A percentile compares a stretch with the other conserved stretches of the same genome.
Conservation (phyloP, 1,140 invertebrate species). For the Cotesia glomerata region DNA sequence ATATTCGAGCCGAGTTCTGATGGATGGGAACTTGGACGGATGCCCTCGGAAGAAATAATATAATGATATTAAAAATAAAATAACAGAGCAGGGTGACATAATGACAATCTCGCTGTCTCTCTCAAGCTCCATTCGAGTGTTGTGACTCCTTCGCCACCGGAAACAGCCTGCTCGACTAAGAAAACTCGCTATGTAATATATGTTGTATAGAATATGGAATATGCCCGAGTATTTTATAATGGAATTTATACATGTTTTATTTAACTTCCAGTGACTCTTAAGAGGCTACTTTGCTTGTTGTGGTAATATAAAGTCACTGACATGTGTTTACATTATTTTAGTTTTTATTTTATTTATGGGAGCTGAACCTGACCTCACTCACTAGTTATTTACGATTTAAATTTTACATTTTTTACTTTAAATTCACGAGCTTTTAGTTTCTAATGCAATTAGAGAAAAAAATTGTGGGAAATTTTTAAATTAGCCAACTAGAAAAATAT, state of each 20-base stretch:
- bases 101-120: conserved; percentile 25
- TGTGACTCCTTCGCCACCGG: conserved; percentile 11
- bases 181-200: neutral
- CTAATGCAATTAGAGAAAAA: no score
- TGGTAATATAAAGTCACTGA: neutral
- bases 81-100: conserved; percentile 31
- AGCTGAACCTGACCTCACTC: conserved; percentile 8
- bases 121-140: neutral
- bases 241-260: neutral
- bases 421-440: neutral
- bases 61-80: conserved; percentile 19
- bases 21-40: conserved; percentile 15
- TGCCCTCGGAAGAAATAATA: conserved; percentile 18
- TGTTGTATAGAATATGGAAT: neutral
- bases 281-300: neutral
- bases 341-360: no score
- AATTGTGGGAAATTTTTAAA: no score
- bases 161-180: conserved; percentile 11
- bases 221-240: neutral
- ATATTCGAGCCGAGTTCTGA: neutral
- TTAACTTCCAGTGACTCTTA: no score
- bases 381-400: neutral
- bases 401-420: neutral
- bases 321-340: no score
- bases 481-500: no score